These are phyloP conservation scores for Drosophila mayri DNA, from an alignment of 1,140 invertebrate genomes.

Conservation along the genomic window DNA sequence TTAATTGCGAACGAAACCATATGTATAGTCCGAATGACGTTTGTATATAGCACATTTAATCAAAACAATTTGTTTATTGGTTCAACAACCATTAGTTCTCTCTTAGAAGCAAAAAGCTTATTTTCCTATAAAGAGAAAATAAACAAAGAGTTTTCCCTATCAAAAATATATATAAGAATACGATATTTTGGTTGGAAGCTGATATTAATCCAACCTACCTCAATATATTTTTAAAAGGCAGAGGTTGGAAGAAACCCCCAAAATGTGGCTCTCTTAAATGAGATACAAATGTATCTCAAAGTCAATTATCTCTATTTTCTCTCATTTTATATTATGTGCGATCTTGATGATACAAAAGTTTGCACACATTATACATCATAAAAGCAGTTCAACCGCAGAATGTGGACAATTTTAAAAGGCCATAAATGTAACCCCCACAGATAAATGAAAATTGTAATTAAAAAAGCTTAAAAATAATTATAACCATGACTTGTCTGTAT, in stretches of 20 bases:
- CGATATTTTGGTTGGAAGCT: too few relatives aligned
- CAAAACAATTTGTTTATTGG: neutral
- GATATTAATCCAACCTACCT: constrained; percentile 4
- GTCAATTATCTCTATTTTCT: neutral
- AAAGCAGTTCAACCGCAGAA: neutral
- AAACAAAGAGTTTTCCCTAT: neutral
- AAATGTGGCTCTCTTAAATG: neutral
- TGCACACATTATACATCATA: neutral
- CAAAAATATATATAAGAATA: neutral
- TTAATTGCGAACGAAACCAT: neutral
- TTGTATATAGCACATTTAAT: neutral
- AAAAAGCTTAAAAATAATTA: neutral
- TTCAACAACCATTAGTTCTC: neutral
- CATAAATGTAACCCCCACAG: neutral
- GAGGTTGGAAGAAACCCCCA: rapidly evolving
- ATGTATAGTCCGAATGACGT: neutral
- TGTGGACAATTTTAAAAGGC: neutral
- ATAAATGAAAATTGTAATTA: neutral
- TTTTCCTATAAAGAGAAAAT: neutral
- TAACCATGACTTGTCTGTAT: constrained; percentile 9
- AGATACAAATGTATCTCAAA: neutral
- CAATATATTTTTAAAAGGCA: constrained; percentile 9
- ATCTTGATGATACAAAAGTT: too few relatives aligned
- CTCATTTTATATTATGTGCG: neutral
- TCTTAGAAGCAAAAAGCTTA: neutral